Conservation (phyloP, 2,113 vertebrate genomes). For the Chloropsis hardwickii region DNA sequence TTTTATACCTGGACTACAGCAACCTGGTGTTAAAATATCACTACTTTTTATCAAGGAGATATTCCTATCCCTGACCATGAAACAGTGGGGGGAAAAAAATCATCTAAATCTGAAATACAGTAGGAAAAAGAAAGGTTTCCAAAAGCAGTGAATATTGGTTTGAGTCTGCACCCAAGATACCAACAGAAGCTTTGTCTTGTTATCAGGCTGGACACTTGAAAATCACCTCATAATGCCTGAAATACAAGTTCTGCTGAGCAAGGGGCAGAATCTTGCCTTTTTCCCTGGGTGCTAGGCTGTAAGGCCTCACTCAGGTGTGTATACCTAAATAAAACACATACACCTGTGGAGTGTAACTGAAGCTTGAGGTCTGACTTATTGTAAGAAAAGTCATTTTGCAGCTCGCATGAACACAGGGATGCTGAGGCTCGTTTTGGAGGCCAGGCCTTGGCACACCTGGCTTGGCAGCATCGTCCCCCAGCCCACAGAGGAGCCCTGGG, state of each 20-base stretch:
- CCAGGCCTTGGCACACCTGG: not conserved
- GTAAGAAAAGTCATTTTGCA: not conserved
- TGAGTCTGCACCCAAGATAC: not conserved
- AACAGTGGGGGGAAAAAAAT: not conserved
- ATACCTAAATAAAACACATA: not conserved
- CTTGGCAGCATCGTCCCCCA: not conserved
- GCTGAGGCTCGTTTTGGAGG: accelerated
- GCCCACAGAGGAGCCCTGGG: not conserved
- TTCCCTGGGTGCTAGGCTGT: not conserved
- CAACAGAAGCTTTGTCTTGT: not conserved
- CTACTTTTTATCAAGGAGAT: not conserved
- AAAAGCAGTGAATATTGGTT: not conserved
- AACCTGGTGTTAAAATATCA: not conserved
- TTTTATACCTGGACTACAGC: not conserved
- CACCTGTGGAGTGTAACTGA: not conserved
- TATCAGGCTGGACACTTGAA: not conserved
- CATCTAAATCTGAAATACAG: not conserved
- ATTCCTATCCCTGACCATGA: not conserved
- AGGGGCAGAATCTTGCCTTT: not conserved
- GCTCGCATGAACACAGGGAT: accelerated
- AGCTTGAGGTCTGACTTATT: not conserved
- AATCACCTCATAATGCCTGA: not conserved
- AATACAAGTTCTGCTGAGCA: not conserved
- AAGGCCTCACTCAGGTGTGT: not conserved
- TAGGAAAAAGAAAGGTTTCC: not conserved